Evolutionary conservation across 92 coral and sea anemone genomes (phyloP).

Genomic region (Muricea muricata): DNA sequence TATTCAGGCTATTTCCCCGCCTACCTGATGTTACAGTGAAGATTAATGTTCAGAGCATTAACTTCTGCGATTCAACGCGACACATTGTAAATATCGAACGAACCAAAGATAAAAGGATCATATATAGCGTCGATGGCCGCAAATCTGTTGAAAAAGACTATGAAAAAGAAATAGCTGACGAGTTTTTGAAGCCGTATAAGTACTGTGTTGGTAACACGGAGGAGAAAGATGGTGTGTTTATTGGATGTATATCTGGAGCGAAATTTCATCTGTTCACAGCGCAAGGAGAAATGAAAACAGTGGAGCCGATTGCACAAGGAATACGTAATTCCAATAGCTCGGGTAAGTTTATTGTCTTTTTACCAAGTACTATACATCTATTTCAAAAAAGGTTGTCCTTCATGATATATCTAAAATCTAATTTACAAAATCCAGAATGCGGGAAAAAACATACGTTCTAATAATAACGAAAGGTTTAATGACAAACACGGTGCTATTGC

Average conservation of each 20-base stretch:
- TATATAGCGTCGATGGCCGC: constrained; percentile 25
- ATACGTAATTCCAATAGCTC: not conserved
- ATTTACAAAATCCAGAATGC: no score
- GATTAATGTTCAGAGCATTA: not conserved
- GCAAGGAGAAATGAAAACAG: constrained; percentile 5
- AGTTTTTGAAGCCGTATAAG: constrained; percentile 9
- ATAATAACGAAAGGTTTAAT: no score
- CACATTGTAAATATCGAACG: constrained; percentile 35
- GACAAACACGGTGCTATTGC: no score
- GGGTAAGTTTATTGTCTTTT: not conserved
- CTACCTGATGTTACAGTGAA: not conserved
- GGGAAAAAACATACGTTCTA: no score
- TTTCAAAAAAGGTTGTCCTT: not conserved
- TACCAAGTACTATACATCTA: not conserved
- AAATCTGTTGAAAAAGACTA: constrained; percentile 11
- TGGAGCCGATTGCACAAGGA: constrained; percentile 19
- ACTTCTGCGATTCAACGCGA: constrained; percentile 35
- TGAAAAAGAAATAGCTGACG: not conserved
- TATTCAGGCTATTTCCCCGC: not conserved
- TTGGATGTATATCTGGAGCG: constrained; percentile 41
- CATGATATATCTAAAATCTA: no score
- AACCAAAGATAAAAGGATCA: not conserved
- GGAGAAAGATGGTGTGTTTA: not conserved
- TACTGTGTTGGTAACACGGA: constrained; percentile 27
- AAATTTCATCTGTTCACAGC: constrained; percentile 3